Percentiles rank a stretch among this genome's conserved stretches.
These are phyloP conservation scores for Corvus moneduloides DNA, from an alignment of 2,113 vertebrate species.

Conservation along the genomic window DNA sequence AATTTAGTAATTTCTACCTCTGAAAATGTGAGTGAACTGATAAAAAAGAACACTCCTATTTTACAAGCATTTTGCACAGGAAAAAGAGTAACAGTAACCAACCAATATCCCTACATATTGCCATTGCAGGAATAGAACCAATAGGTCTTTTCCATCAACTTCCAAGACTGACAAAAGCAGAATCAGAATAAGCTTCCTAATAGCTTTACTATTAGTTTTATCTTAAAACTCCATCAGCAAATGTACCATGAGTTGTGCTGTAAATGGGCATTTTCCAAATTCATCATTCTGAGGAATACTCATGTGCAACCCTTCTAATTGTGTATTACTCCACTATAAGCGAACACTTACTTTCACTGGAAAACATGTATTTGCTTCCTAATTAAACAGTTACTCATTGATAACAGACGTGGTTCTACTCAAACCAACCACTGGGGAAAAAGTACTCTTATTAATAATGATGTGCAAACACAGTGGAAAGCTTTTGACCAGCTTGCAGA, in stretches of 20 bases:
- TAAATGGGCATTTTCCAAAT: neutral
- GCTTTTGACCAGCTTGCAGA: neutral
- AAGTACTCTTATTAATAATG: neutral
- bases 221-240: neutral
- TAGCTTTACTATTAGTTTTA: neutral
- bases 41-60: neutral
- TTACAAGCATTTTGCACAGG: neutral
- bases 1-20: neutral
- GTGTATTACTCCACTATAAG: neutral
- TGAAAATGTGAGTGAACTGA: neutral
- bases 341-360: neutral
- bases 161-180: neutral
- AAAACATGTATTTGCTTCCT: neutral
- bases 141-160: slow-evolving; percentile 61
- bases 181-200: neutral
- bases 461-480: neutral
- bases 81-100: neutral
- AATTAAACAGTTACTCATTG: neutral
- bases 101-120: neutral
- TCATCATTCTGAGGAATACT: neutral
- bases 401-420: neutral
- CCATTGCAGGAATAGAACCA: slow-evolving; percentile 25
- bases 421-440: neutral
- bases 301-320: neutral
- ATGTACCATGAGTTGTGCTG: neutral